These are phyloP conservation scores for Drosophila lowei DNA, from an alignment of 1,140 invertebrate species.

Conservation along the genomic window DNA sequence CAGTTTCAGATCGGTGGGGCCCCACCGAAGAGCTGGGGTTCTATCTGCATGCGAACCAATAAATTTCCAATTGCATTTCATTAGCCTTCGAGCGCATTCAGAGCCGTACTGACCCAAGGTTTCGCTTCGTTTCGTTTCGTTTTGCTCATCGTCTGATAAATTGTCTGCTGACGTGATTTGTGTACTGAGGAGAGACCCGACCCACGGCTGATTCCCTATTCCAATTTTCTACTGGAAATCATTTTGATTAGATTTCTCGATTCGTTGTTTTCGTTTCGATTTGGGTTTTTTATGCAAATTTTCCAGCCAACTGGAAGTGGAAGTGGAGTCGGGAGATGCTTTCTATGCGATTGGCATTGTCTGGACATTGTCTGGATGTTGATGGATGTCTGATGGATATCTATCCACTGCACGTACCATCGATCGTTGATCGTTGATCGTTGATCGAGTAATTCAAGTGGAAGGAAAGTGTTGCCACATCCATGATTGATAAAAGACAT, in stretches of 20 bases:
- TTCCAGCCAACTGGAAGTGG: conserved; percentile 41
- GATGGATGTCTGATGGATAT: conserved; percentile 44
- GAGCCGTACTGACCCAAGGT: conserved; percentile 22
- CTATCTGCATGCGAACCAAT: conserved; percentile 47
- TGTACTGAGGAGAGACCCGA: conserved; percentile 14
- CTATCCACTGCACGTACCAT: conserved; percentile 7
- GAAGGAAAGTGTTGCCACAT: conserved; percentile 1
- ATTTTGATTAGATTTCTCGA: conserved; percentile 52
- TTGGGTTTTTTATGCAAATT: conserved; percentile 45
- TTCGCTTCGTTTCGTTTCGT: background rate
- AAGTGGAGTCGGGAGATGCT: conserved; percentile 26
- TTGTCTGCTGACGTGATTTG: conserved; percentile 59
- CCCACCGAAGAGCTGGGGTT: background rate
- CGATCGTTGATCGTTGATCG: background rate
- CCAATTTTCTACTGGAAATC: conserved; percentile 39
- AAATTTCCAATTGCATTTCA: conserved; percentile 63
- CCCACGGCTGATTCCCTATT: background rate
- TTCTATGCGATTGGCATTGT: conserved; percentile 50
- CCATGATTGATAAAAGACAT: conserved; percentile 6
- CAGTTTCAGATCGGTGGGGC: conserved; percentile 3
- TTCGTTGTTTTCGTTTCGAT: conserved; percentile 6
- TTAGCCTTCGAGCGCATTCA: conserved; percentile 37
- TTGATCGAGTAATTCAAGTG: conserved; percentile 37
- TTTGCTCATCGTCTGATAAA: conserved; percentile 38
- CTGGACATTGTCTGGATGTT: conserved; percentile 34